A percentile compares a stretch with the other conserved stretches of the same genome.
These are phyloP conservation scores for Aphidius gifuensis DNA, from an alignment of 1,140 invertebrate genomes.

Conservation along the genomic window DNA sequence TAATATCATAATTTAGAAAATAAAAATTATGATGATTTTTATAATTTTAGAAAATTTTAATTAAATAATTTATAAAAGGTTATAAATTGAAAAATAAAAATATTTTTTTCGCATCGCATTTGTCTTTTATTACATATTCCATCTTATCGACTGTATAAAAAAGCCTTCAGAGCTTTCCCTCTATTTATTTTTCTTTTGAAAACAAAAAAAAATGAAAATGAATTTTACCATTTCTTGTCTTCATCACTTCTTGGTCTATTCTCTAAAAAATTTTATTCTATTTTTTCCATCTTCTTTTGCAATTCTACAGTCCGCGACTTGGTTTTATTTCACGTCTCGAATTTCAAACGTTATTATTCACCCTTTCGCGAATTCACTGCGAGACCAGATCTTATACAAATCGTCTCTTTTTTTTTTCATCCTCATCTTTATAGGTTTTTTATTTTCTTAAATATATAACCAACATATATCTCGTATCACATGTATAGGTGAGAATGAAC, in stretches of 20 bases:
- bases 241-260: constrained; percentile 12
- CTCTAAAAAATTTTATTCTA: background rate
- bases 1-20: no score
- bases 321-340: constrained; percentile 51
- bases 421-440: constrained; percentile 33
- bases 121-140: constrained; percentile 53
- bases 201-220: background rate
- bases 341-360: constrained; percentile 54
- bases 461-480: constrained; percentile 9
- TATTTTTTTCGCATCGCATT: constrained; percentile 28
- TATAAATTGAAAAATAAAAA: no score
- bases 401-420: background rate
- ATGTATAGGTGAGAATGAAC: constrained; percentile 2
- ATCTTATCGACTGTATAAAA: constrained; percentile 48
- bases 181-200: background rate
- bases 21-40: no score
- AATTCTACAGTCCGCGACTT: constrained; percentile 38
- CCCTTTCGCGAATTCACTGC: constrained; percentile 43
- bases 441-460: constrained; percentile 16
- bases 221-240: constrained; percentile 17
- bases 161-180: constrained; percentile 24
- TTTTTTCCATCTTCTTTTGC: constrained; percentile 10
- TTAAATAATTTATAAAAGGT: no score
- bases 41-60: no score
- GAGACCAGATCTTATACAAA: constrained; percentile 17